These are phyloP conservation scores for Ahaetulla prasina DNA, from an alignment of 2,113 vertebrate genomes.

Conservation along the genomic window DNA sequence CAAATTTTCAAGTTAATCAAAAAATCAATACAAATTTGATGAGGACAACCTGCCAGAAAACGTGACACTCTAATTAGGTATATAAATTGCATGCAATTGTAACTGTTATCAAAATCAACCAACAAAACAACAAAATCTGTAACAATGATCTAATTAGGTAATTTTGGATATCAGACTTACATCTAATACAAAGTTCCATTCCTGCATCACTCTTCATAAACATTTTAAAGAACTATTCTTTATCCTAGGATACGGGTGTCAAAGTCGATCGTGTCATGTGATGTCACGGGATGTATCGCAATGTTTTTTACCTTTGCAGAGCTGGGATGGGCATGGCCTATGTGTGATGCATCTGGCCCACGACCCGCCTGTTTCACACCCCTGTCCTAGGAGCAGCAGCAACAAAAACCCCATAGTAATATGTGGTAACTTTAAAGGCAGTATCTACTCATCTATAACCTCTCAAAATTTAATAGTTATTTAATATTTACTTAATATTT, in stretches of 20 bases:
- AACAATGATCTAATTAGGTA: not conserved
- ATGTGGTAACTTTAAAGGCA: not conserved
- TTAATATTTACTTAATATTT: too few relatives aligned
- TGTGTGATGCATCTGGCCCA: too few relatives aligned
- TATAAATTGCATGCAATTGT: conserved; percentile 21
- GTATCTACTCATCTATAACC: not conserved
- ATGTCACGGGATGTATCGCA: too few relatives aligned
- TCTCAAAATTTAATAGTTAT: not conserved
- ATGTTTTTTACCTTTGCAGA: too few relatives aligned
- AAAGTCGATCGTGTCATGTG: too few relatives aligned
- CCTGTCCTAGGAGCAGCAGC: not conserved
- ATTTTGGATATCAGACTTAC: not conserved
- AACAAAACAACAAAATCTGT: not conserved
- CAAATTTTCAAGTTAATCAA: not conserved
- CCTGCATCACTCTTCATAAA: not conserved
- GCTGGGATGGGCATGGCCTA: too few relatives aligned
- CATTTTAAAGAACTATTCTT: not conserved
- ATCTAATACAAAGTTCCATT: fast-evolving
- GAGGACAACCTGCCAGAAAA: conserved; percentile 11
- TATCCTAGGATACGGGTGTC: not conserved
- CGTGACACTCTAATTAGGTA: conserved; percentile 26
- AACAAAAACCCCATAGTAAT: not conserved
- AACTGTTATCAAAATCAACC: not conserved
- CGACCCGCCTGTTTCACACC: too few relatives aligned
- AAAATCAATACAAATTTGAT: conserved; percentile 11